Evolutionary conservation across 1,140 invertebrate species (phyloP), one percentile per base, ranked within the genome.

Genomic region (Caenorhabditis remanei): DNA sequence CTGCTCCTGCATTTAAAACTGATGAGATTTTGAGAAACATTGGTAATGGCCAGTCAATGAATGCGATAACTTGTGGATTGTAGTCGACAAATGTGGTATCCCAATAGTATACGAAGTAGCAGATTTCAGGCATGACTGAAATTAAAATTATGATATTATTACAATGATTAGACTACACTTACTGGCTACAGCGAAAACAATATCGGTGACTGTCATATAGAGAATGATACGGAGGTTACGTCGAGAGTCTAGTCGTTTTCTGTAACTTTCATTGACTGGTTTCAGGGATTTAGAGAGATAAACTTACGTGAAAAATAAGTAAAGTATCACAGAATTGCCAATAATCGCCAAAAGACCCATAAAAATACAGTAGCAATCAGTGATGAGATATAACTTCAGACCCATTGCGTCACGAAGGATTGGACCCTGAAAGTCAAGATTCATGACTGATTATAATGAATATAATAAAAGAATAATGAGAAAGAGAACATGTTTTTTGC

Each of bases 291-390:
- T 2, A 32, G 32, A 32, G 1, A 32, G 2, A 32, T 32, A 32
- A 32, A 24, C 65, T 71, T 19, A 71, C 65, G 43, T 79, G 71
- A 79, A 79, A 11, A 79, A 79, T 11, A 79, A 24, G 24, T 79
- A 79, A 8, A 79, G 11, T 24, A 79, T 79, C n/a, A 21, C 71
- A 3, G 71, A 79, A 50, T 79, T 79, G 8, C 71, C 71, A 50
- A 79, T 24, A 50, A 79, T 41, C 0, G 71, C 14, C 4, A 79
- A 11, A n/a, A 79, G 4, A 8, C 13, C 43, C 71, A 79, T 50
- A 79, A 79, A 79, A 79, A 79, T 24, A 41, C 71, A 79, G 46
- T 13, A 79, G n/a, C 71, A 79, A 19, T 79, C 71, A 4, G 46
- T 79, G 71, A 50, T 50, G 24, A 79, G 24, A 41, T 79, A 79